These are phyloP conservation scores for Dolichoris vasculosae DNA, from an alignment of 1,140 invertebrate genomes.

Conservation along the genomic window DNA sequence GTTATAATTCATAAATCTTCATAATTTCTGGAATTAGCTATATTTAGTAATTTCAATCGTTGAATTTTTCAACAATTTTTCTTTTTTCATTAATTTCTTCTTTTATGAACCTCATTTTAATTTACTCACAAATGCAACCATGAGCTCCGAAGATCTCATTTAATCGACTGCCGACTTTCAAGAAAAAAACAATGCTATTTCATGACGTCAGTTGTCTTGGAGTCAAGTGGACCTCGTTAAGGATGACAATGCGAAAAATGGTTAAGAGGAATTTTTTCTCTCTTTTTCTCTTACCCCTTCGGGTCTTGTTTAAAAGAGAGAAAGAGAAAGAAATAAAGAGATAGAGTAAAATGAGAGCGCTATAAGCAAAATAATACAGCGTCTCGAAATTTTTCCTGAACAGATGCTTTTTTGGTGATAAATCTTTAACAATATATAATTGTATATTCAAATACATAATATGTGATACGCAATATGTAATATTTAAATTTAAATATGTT, in stretches of 20 bases:
- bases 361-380: not conserved
- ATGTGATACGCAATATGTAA: too few species aligned
- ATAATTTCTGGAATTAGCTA: too few species aligned
- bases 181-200: slow-evolving; percentile 13
- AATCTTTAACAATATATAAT: not conserved
- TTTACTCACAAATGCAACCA: not conserved
- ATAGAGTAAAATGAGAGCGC: not conserved
- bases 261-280: not conserved
- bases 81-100: not conserved
- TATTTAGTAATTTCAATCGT: too few species aligned
- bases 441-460: not conserved
- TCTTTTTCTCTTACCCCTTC: slow-evolving; percentile 6
- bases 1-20: too few species aligned
- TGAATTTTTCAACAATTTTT: not conserved
- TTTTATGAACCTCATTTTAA: not conserved
- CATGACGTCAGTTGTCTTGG: slow-evolving; percentile 59
- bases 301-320: not conserved
- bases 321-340: not conserved
- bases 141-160: slow-evolving; percentile 17
- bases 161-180: slow-evolving; percentile 17
- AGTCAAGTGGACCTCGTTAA: slow-evolving; percentile 60
- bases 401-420: not conserved
- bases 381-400: slow-evolving; percentile 24
- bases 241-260: slow-evolving; percentile 52
- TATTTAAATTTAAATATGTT: too few species aligned